Base-by-base conservation (phyloP, 2,113 vertebrate genomes). In the Phaethornis superciliosus region DNA sequence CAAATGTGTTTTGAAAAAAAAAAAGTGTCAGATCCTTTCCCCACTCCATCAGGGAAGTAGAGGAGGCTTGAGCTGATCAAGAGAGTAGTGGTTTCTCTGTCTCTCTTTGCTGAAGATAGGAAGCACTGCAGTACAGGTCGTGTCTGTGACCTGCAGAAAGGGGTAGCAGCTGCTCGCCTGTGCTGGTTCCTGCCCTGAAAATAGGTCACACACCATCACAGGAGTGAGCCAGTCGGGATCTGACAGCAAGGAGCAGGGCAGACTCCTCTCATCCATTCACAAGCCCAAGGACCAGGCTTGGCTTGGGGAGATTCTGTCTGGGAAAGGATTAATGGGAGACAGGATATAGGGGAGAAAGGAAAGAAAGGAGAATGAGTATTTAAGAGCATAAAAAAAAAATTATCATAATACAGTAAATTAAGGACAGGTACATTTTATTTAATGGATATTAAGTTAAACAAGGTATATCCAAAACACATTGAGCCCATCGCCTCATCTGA, bases 161-260 rank as follows among this genome's bases (percentile, higher is more conserved):
- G 12, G 14, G 37, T 12, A 49, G 56, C 37, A 63, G 62, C 32
- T 0, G 0, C 60, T 75, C 9, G 2, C 32, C 59, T 4, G 0
- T 51, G 55, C 18, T 28, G 26, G 37, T 22, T 83, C 14, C 26
- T 69, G n/a, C 54, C 18, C 87, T 75, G 54, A 58, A 82, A 79
- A 63, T 3, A 58, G 54, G 22, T 42, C 47, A 85, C 62, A 30
- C 3, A 1, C 44, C 8, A 5, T 30, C n/a, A 24, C 18, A 10
- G 14, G 4, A 7, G 58, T 19, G 26, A 56, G 27, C 17, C 26
- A 16, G 16, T 23, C 0, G 0, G 33, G 10, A 87, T 62, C 62
- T 71, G 79, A 55, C 40, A 54, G 44, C 1, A 3, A 70, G 55
- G 40, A 69, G 35, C 30, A 77, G 54, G 52, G 40, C 23, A 79